Base-by-base conservation (phyloP, 1,140 invertebrate species). In the Musca domestica region DNA sequence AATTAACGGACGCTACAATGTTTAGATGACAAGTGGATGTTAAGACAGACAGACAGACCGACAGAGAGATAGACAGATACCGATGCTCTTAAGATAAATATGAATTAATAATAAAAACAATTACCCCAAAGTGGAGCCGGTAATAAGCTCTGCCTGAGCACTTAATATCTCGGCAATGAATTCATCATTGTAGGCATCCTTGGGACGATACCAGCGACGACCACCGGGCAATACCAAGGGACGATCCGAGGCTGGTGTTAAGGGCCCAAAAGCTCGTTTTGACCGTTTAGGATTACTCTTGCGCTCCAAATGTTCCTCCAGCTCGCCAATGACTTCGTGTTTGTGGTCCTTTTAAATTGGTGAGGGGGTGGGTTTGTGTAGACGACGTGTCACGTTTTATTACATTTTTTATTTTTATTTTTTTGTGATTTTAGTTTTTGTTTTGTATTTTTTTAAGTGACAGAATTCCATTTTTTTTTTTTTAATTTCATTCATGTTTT, bases 121-220 rank as follows among this genome's bases (percentile, higher is more conserved):
- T 80, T 86, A 92, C 92, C 91, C 91, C 75, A 91, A 83, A 63
- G 88, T 87, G 76, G 87, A 89, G 70, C 91, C 92, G 52, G 88
- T 86, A 64, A 93, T 89, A 15, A 92, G 85, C 83, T 92, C 91
- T 7, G 90, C 88, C 75, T 92, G 90, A 15, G 87, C 87, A 65
- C 88, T 87, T 66, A 93, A 81, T 3, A 89, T 89, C 75, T 92
- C 90, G 49, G 88, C 88, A 48, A 93, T 91, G 81, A 90, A 87
- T 70, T 91, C 88, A 67, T 93, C 92, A 72, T 90, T 88, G 81
- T 90, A 91, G 67, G 90, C 91, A 80, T 92, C 91, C 77, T 89
- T 88, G 3, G 90, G 89, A 71, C 86, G 86, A 71, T 87, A 87
- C 91, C 91, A 93, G 76, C 87, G 87, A 49, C 90, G 84, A 12